phyloP scores from a whole-genome alignment of 1,140 invertebrate genomes.

The Myzus persicae region DNA sequence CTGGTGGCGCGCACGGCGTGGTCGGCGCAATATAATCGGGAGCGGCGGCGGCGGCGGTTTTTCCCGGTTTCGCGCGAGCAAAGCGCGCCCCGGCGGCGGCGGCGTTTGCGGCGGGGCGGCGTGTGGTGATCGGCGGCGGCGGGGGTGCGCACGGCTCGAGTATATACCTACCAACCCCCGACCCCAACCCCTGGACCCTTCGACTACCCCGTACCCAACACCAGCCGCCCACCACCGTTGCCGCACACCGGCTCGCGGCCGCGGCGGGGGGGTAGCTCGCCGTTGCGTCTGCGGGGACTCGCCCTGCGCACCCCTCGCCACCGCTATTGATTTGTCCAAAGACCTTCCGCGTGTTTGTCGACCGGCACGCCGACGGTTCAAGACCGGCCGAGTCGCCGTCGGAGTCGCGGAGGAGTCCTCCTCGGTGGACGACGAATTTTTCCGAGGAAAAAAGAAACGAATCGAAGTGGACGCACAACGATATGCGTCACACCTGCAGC shows the following conservation, averaged over 20 bases:
- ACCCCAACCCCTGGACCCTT: not conserved
- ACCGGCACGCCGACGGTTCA: constrained; percentile 47
- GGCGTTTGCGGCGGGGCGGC: constrained; percentile 43
- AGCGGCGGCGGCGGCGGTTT: constrained; percentile 51
- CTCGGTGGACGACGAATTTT: not conserved
- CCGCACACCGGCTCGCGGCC: not conserved
- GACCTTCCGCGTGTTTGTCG: constrained; percentile 56
- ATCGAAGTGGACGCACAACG: not conserved
- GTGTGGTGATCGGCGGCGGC: not conserved
- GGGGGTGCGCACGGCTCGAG: not conserved
- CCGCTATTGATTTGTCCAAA: constrained; percentile 57
- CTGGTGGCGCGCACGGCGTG: constrained; percentile 50
- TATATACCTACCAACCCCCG: not conserved
- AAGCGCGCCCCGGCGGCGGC: constrained; percentile 47
- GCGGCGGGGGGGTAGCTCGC: constrained; percentile 1
- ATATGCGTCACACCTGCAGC: not conserved
- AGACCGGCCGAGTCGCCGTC: not conserved
- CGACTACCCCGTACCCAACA: not conserved
- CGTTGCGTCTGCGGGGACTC: constrained; percentile 55
- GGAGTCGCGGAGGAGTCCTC: not conserved
- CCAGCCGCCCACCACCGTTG: not conserved
- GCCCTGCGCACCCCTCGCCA: constrained; percentile 39
- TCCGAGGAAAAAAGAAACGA: not conserved
- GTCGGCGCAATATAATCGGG: constrained; percentile 48
- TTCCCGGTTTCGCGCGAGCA: constrained; percentile 57